A percentile compares a stretch with the other conserved stretches of the same genome.
These are phyloP conservation scores for Charina bottae DNA, from an alignment of 2,113 vertebrate species.

Conservation along the genomic window DNA sequence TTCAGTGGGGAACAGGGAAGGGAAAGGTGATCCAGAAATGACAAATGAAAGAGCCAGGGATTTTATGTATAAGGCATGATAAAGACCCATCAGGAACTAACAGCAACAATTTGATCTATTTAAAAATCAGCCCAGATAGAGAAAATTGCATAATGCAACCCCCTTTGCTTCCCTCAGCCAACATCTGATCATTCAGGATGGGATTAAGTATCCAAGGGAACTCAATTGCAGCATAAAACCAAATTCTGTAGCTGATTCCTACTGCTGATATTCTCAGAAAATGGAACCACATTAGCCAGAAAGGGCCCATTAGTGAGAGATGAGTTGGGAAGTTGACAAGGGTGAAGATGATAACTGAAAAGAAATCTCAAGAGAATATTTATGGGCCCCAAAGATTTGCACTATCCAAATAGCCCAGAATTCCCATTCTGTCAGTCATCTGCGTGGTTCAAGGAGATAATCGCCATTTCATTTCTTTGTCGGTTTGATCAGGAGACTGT, in stretches of 20 bases:
- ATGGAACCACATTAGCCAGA: neutral
- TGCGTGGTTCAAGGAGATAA: slow-evolving; percentile 26
- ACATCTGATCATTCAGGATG: neutral
- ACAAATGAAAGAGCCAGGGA: slow-evolving; percentile 24
- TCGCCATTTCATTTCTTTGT: slow-evolving; percentile 73
- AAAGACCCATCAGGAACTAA: neutral
- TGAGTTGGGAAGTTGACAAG: slow-evolving; percentile 15
- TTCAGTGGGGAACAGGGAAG: slow-evolving; percentile 30
- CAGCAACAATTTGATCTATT: neutral
- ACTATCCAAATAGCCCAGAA: slow-evolving; percentile 32
- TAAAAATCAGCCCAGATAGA: neutral
- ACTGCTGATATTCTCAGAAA: slow-evolving; percentile 8
- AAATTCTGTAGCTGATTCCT: neutral
- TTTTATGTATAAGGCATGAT: neutral
- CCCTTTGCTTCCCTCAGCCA: neutral
- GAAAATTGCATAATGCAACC: neutral
- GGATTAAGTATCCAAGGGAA: neutral
- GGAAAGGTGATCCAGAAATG: neutral
- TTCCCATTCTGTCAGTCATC: slow-evolving; percentile 43
- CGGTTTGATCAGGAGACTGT: slow-evolving; percentile 74
- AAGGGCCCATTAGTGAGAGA: slow-evolving; percentile 30
- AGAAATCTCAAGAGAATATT: slow-evolving; percentile 17
- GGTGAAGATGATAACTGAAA: neutral
- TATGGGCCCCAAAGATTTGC: slow-evolving; percentile 23
- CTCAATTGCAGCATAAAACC: neutral